Percentiles rank a stretch among this genome's conserved stretches.
Evolutionary conservation across 2,888 invertebrate species (phyloP).

Genomic region (Pyrrhosoma nymphula): DNA sequence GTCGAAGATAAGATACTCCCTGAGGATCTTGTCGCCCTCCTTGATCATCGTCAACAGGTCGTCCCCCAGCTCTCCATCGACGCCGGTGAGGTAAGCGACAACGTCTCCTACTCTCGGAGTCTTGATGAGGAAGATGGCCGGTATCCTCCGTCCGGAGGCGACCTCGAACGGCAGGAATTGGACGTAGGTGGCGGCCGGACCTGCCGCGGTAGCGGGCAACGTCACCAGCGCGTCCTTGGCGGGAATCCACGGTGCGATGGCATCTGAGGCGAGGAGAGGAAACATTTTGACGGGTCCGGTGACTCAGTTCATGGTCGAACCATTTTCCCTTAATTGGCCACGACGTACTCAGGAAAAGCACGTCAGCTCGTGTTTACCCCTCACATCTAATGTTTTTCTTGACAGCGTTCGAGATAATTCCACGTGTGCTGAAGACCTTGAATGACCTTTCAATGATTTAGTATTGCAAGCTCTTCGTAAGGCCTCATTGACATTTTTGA

Average conservation of each 20-base stretch:
- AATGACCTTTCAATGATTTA: not conserved
- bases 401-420: not conserved
- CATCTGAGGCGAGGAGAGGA: not conserved
- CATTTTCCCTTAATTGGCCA: not conserved
- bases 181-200: constrained; percentile 26
- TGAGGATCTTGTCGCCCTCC: not conserved
- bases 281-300: not conserved
- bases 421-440: not conserved
- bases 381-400: not conserved
- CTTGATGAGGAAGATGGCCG: not conserved
- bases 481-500: no score
- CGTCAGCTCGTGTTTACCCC: not conserved
- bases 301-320: not conserved
- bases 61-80: not conserved
- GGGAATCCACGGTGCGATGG: constrained; percentile 37
- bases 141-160: not conserved
- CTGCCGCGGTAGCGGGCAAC: not conserved
- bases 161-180: not conserved
- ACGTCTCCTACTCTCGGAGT: not conserved
- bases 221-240: constrained; percentile 50
- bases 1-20: not conserved
- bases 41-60: not conserved
- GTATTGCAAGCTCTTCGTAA: no score
- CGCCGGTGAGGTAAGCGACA: not conserved
- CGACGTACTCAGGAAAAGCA: not conserved